Conservation (phyloP, 2,888 invertebrate genomes). For the Ariolimax columbianus region DNA sequence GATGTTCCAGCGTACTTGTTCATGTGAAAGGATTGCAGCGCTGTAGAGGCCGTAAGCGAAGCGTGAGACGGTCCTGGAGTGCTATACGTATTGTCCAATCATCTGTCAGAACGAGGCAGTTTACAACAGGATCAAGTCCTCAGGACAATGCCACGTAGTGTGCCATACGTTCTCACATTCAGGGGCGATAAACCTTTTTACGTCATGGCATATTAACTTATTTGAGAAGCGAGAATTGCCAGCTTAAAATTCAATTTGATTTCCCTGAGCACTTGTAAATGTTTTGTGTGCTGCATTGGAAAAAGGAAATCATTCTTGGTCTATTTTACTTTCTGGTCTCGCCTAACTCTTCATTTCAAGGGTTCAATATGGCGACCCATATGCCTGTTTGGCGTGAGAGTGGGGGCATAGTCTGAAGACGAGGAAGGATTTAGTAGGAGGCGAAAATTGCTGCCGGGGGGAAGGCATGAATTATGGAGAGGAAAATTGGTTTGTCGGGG, state of each 20-base stretch:
- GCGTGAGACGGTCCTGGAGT: not conserved
- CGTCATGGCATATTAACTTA: constrained; percentile 29
- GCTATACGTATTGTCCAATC: constrained; percentile 14
- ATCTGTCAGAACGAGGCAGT: constrained; percentile 9
- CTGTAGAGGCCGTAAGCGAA: not conserved
- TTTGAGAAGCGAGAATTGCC: constrained; percentile 16
- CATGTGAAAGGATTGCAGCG: not conserved
- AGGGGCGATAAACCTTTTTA: constrained; percentile 33
- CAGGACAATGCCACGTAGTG: constrained; percentile 6
- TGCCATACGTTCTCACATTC: constrained; percentile 40
- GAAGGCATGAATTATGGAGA: constrained; percentile 13
- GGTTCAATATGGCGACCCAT: constrained; percentile 33
- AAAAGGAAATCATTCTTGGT: not conserved
- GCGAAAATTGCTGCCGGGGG: constrained; percentile 7
- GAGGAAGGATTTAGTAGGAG: not conserved
- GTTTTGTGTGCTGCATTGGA: not conserved
- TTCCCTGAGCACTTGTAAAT: not conserved
- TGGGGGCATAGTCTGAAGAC: not conserved
- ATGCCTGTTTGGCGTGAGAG: not conserved
- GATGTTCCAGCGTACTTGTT: constrained; percentile 12
- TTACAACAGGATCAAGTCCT: not conserved
- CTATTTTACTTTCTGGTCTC: not conserved
- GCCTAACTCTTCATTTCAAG: not conserved
- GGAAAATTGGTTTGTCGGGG: constrained; percentile 38
- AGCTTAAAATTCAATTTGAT: constrained; percentile 31